phyloP scores from a whole-genome alignment of 2,113 vertebrate genomes.

The Neotragus moschatus region DNA sequence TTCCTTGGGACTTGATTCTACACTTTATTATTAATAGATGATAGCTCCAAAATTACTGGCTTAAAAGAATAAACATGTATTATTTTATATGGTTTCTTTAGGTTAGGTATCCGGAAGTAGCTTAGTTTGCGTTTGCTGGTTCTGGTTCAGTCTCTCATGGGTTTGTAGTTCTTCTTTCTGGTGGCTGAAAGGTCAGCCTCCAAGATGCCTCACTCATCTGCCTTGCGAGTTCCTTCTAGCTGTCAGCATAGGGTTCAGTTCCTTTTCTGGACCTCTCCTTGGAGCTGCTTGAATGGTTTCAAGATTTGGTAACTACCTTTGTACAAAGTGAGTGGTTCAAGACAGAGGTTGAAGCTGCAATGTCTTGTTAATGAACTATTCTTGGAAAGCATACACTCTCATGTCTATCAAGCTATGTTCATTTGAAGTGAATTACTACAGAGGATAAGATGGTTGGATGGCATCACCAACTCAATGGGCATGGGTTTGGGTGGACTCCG shows the following conservation, averaged over 20 bases:
- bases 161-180: not conserved
- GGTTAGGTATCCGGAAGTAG: not conserved
- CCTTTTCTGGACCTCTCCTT: not conserved
- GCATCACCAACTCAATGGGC: no score
- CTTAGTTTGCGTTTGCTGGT: not conserved
- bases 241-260: not conserved
- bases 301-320: not conserved
- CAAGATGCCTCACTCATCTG: rapidly evolving
- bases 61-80: not conserved
- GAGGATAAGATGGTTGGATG: no score
- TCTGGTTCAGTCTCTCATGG: not conserved
- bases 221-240: not conserved
- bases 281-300: not conserved
- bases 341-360: not conserved
- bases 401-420: not conserved
- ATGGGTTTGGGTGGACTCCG: not conserved
- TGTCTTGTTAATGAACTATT: not conserved
- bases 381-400: not conserved
- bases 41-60: not conserved
- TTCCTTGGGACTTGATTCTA: not conserved
- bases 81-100: not conserved
- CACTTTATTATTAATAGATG: not conserved
- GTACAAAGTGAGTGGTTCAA: not conserved
- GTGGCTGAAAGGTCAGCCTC: not conserved
- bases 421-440: not conserved